Percentiles rank a stretch among this genome's conserved stretches.
Evolutionary conservation across 2,113 vertebrate genomes (phyloP).

Genomic region (Antennarius striatus): DNA sequence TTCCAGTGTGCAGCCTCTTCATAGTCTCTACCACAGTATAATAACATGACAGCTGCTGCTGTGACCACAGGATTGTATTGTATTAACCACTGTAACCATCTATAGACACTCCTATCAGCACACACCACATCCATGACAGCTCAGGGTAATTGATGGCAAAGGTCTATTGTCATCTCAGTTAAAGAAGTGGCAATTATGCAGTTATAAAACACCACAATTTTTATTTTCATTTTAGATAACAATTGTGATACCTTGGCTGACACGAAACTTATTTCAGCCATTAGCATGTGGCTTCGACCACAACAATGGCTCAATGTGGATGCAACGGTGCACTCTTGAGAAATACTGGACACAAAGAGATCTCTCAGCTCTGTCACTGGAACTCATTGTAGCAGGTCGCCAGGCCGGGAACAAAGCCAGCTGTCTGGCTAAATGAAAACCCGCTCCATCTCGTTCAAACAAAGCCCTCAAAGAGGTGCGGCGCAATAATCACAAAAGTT

Average conservation of each 20-base stretch:
- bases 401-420: slow-evolving; percentile 67
- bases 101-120: slow-evolving; percentile 18
- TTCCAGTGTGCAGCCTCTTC: slow-evolving; percentile 14
- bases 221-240: neutral
- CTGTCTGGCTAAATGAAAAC: slow-evolving; percentile 66
- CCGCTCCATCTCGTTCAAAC: slow-evolving; percentile 65
- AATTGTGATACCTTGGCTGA: slow-evolving; percentile 5
- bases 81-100: slow-evolving; percentile 9
- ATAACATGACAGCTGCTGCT: slow-evolving; percentile 7
- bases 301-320: slow-evolving; percentile 32
- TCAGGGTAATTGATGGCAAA: neutral
- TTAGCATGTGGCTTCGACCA: slow-evolving; percentile 15
- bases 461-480: slow-evolving; percentile 70
- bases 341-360: slow-evolving; percentile 53
- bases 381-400: slow-evolving; percentile 55
- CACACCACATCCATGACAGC: neutral
- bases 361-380: slow-evolving; percentile 59
- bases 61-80: slow-evolving; percentile 36
- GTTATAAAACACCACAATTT: neutral
- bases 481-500: slow-evolving; percentile 63
- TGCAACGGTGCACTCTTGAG: slow-evolving; percentile 33
- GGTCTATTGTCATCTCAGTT: too few species aligned
- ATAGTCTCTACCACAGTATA: slow-evolving; percentile 19
- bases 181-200: neutral
- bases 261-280: slow-evolving; percentile 3